phyloP scores from a whole-genome alignment of 2,888 invertebrate species.

The Pyrrhia umbra region DNA sequence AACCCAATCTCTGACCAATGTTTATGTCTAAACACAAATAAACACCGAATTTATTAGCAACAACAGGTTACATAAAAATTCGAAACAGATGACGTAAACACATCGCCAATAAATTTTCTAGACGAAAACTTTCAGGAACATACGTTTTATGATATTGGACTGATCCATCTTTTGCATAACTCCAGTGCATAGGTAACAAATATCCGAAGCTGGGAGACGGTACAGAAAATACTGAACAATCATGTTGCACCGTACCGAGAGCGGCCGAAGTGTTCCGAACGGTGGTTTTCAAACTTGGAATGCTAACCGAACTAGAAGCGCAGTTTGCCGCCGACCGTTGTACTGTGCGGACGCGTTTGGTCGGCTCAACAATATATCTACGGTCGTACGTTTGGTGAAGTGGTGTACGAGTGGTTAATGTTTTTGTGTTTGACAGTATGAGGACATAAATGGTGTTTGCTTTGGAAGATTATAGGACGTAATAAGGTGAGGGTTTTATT shows the following conservation, averaged over 20 bases:
- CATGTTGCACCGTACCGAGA: conserved; percentile 68
- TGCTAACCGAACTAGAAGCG: conserved; percentile 66
- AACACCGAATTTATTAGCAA: conserved; percentile 4
- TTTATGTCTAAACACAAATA: background rate
- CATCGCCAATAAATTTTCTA: conserved; percentile 26
- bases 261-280: conserved; percentile 71
- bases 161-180: conserved; percentile 55
- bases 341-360: conserved; percentile 63
- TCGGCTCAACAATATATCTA: conserved; percentile 33
- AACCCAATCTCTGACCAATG: background rate
- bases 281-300: conserved; percentile 72
- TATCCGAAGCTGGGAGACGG: conserved; percentile 51
- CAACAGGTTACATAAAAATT: conserved; percentile 20
- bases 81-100: conserved; percentile 8
- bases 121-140: conserved; percentile 31
- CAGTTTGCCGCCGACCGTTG: conserved; percentile 74
- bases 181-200: conserved; percentile 65
- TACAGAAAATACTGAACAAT: conserved; percentile 66
- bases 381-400: conserved; percentile 68
- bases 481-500: conserved; percentile 46
- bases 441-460: conserved; percentile 65
- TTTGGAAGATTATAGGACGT: conserved; percentile 50
- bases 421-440: conserved; percentile 66
- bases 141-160: conserved; percentile 54
- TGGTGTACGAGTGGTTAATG: conserved; percentile 72